phyloP scores from a whole-genome alignment of 1,140 invertebrate genomes.

The Panagrolaimus sp. region DNA sequence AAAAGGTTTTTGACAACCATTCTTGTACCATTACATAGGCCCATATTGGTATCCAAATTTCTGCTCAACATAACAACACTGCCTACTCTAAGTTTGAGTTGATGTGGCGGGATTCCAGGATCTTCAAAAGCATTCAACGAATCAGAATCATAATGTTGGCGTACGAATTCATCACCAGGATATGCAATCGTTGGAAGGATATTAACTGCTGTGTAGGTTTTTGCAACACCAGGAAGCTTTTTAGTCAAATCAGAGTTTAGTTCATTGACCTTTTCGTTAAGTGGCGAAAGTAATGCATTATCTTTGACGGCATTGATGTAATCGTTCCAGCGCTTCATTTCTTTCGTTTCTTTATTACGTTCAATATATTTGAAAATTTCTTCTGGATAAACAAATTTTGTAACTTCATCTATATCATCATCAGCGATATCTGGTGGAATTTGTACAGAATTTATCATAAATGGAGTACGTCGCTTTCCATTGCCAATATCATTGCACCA shows the following conservation, averaged over 20 bases:
- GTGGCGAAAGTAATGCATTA: neutral
- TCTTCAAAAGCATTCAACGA: neutral
- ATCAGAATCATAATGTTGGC: neutral
- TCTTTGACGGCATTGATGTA: neutral
- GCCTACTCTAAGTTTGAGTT: neutral
- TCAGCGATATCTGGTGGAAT: neutral
- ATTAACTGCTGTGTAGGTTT: neutral
- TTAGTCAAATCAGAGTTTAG: neutral
- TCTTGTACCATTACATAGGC: constrained; percentile 8
- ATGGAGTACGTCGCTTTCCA: no score
- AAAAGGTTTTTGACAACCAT: neutral
- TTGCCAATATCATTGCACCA: neutral
- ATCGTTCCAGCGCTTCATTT: no score
- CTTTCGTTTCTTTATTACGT: no score
- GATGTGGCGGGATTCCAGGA: neutral
- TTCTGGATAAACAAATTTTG: neutral
- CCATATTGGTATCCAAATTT: neutral
- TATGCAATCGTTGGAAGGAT: neutral
- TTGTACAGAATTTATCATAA: neutral
- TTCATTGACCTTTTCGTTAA: neutral
- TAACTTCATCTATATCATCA: neutral
- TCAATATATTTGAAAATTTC: neutral
- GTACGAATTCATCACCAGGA: neutral
- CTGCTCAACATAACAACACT: neutral
- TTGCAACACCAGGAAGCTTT: neutral